Evolutionary conservation across 2,888 invertebrate genomes (phyloP), one percentile per base, ranked within the genome.

Genomic region (Chesias legatella): DNA sequence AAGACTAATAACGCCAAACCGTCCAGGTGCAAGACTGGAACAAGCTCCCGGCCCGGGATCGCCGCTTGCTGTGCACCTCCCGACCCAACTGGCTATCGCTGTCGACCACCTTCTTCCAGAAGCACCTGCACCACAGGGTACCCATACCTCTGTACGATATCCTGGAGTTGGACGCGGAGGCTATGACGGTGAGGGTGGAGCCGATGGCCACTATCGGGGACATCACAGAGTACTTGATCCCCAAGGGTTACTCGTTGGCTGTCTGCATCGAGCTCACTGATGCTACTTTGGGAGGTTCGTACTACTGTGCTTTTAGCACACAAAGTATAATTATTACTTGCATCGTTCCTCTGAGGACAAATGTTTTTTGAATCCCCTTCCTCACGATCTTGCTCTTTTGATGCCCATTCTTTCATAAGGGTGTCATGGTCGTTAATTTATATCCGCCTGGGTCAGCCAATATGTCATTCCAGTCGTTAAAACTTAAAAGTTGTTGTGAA

Each of bases 11-110:
- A n/a, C n/a, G n/a, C n/a, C n/a, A n/a, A n/a, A n/a, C n/a, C n/a
- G n/a, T n/a, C n/a, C 71, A 89, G 82, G 83, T 91, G 0, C 85
- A 80, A 60, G 56, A 80, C 69, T 90, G 91, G 90, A 90, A 86
- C 67, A 84, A 80, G 38, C 63, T 79, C 10, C 88, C 90, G 0
- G 33, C 67, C 5, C 51, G 67, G 26, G 63, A 86, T 1, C 76
- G 89, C 3, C 91, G 90, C 37, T 76, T 90, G 0, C 81, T 93
- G 8, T 92, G 92, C 77, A 93, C 92, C 0, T 88, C 92, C 0
- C 77, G 92, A 5, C 92, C 93, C 2, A 93, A 93, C 73, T 93
- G 93, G 93, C 76, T 91, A 32, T 92, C 92, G 7, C 78, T 93
- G 3, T 92, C 92, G 6, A 90, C 90, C 1, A 92, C 90, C 0